Evolutionary conservation across 2,797 vertebrate genomes (phyloP).

Genomic region (Coranthus polyacanthus): DNA sequence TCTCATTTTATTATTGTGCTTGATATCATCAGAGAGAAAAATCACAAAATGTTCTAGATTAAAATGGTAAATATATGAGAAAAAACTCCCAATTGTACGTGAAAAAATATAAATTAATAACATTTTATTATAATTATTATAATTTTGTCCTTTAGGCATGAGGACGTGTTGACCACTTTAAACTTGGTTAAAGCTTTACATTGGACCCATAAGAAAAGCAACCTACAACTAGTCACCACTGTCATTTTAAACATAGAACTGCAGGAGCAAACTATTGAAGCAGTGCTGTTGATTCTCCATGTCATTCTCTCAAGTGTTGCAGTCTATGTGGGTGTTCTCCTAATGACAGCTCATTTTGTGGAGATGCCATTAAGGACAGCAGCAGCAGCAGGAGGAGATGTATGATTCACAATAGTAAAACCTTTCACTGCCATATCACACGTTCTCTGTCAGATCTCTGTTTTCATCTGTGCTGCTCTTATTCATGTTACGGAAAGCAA

Average conservation of each 20-base stretch:
- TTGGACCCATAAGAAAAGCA: neutral
- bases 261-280: neutral
- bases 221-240: too few species aligned
- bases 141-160: too few species aligned
- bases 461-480: neutral
- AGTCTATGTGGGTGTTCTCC: neutral
- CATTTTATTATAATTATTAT: too few species aligned
- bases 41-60: too few species aligned
- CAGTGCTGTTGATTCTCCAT: slow-evolving; percentile 1
- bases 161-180: too few species aligned
- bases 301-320: slow-evolving; percentile 24
- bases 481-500: neutral
- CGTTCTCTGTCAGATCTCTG: neutral
- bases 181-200: neutral
- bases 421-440: neutral
- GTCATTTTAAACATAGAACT: neutral
- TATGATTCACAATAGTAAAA: slow-evolving; percentile 11
- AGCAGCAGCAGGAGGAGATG: slow-evolving; percentile 15
- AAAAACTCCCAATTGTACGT: too few species aligned
- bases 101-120: too few species aligned
- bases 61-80: too few species aligned
- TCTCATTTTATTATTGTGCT: too few species aligned
- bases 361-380: slow-evolving; percentile 5
- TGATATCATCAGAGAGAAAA: too few species aligned
- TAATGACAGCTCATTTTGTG: slow-evolving; percentile 10